Conservation (phyloP, 2,113 vertebrate genomes). For the Halichoeres trimaculatus region DNA sequence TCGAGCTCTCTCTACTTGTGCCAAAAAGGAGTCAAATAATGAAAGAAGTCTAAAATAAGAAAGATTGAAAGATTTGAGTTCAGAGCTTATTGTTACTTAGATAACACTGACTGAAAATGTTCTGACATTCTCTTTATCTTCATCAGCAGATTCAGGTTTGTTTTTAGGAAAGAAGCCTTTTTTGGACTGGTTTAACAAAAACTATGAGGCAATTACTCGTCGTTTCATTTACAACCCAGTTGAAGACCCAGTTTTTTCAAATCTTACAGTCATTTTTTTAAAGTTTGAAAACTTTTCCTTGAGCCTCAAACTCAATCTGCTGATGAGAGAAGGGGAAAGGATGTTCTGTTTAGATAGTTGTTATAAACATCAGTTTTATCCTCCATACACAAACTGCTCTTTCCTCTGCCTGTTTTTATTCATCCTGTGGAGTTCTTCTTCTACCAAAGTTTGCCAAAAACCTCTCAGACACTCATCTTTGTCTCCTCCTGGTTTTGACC, state of each 20-base stretch:
- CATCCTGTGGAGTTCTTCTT: neutral
- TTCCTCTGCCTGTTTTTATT: neutral
- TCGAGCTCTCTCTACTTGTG: neutral
- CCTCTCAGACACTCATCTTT: neutral
- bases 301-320: neutral
- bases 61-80: too few species aligned
- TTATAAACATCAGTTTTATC: neutral
- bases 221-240: too few species aligned
- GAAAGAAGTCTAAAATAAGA: neutral
- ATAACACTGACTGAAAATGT: neutral
- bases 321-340: neutral
- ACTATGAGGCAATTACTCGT: too few species aligned
- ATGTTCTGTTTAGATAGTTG: neutral
- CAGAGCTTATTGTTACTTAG: too few species aligned
- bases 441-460: constrained; percentile 54
- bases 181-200: too few species aligned
- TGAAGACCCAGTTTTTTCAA: too few species aligned
- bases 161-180: neutral
- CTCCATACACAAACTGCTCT: neutral
- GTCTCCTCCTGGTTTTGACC: constrained; percentile 10
- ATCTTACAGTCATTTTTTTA: too few species aligned
- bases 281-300: too few species aligned
- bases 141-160: neutral
- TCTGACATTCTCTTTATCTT: neutral
- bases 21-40: neutral